These are phyloP conservation scores for Tichodroma muraria DNA, from an alignment of 2,113 vertebrate species.

Conservation along the genomic window DNA sequence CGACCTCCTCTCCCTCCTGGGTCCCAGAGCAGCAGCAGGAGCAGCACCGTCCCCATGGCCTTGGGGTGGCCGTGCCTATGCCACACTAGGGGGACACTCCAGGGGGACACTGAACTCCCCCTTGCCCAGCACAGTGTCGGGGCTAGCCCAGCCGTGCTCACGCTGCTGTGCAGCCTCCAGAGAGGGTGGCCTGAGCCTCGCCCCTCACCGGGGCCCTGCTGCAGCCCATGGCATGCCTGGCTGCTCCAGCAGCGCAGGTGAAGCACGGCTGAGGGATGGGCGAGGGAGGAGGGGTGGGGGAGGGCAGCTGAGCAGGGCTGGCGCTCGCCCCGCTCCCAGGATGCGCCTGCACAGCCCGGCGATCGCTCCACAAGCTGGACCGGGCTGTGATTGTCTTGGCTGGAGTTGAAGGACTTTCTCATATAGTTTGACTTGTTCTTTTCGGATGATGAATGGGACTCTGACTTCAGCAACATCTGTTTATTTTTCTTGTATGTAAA, in stretches of 20 bases:
- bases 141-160: rapidly evolving
- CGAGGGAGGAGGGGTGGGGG: neutral
- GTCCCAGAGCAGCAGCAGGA: neutral
- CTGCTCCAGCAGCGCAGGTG: neutral
- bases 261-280: neutral
- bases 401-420: conserved; percentile 58
- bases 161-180: rapidly evolving
- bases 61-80: neutral
- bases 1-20: rapidly evolving
- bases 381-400: conserved; percentile 58
- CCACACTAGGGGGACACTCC: rapidly evolving
- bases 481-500: conserved; percentile 66
- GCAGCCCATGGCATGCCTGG: neutral
- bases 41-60: rapidly evolving
- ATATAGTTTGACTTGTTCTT: conserved; percentile 59
- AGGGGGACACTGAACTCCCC: rapidly evolving
- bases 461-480: conserved; percentile 63
- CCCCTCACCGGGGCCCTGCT: neutral
- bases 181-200: neutral
- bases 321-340: neutral
- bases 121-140: rapidly evolving
- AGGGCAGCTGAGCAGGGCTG: neutral
- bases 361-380: conserved; percentile 9
- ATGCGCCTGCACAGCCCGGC: neutral
- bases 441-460: conserved; percentile 65